Conservation (phyloP, 2,113 vertebrate genomes). For the Columba janthina region DNA sequence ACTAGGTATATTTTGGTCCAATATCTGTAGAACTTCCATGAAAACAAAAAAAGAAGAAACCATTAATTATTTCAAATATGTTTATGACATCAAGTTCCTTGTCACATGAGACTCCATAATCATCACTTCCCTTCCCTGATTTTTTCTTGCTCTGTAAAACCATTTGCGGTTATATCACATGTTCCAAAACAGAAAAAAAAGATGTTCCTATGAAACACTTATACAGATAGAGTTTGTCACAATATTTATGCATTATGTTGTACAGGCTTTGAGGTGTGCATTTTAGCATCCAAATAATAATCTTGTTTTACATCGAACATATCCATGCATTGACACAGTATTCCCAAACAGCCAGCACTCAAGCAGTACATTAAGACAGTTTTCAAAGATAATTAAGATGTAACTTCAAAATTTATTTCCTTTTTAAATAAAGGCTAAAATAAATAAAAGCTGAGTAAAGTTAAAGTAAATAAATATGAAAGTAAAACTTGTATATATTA, state of each 20-base stretch:
- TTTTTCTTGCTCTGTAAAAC: not conserved
- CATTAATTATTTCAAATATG: not conserved
- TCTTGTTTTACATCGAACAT: not conserved
- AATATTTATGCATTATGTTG: not conserved
- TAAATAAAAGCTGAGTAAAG: not conserved
- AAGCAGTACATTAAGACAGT: not conserved
- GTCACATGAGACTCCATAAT: not conserved
- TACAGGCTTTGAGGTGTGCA: not conserved
- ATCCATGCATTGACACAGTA: not conserved
- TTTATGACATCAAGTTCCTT: not conserved
- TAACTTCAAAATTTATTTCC: not conserved
- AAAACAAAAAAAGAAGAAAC: not conserved
- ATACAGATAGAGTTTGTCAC: not conserved
- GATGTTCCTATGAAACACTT: not conserved
- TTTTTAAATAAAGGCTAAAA: not conserved
- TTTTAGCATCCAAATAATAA: not conserved
- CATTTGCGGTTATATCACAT: not conserved
- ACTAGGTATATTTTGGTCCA: not conserved
- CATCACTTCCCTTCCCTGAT: not conserved
- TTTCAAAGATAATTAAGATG: not conserved
- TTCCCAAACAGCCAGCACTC: not conserved
- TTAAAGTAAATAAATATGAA: not conserved
- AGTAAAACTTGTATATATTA: not conserved
- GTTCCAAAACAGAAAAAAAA: not conserved
- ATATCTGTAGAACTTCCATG: not conserved